Percentiles rank a stretch among this genome's conserved stretches.
Evolutionary conservation across 2,113 vertebrate species (phyloP).

Genomic region (Rhipidura dahli): DNA sequence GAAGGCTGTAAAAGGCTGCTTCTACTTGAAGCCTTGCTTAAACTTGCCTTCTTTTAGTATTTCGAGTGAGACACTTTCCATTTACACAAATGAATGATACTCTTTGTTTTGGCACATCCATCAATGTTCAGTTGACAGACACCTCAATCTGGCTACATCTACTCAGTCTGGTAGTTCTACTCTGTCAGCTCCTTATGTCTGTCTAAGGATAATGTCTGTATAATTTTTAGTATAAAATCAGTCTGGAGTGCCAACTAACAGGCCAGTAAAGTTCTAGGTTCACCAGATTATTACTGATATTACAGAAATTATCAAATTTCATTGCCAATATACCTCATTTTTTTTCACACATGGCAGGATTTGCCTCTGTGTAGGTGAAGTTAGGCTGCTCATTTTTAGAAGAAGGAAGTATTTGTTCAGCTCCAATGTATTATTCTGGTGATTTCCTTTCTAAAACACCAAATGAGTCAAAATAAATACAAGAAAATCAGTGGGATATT

Average conservation of each 20-base stretch:
- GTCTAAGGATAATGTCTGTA: not conserved
- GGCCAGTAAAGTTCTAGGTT: not conserved
- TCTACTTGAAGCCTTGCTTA: not conserved
- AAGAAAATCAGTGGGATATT: slow-evolving; percentile 1
- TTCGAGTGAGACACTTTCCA: not conserved
- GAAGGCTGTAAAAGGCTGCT: not conserved
- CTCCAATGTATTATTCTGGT: not conserved
- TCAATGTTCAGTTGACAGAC: not conserved
- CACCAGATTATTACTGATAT: not conserved
- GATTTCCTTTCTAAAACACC: slow-evolving; percentile 13
- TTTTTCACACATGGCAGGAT: not conserved
- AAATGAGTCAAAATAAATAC: slow-evolving; percentile 21
- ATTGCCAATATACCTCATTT: not conserved
- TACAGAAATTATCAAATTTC: not conserved
- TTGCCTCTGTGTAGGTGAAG: not conserved
- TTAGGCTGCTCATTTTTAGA: not conserved
- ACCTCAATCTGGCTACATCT: not conserved
- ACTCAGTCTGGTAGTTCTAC: not conserved
- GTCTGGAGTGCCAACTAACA: not conserved
- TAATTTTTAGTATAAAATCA: not conserved
- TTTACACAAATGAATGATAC: not conserved
- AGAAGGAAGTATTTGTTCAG: not conserved
- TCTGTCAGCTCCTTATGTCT: not conserved
- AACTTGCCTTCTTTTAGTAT: not conserved
- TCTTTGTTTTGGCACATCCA: not conserved